Evolutionary conservation across 1,140 invertebrate genomes (phyloP), one percentile per base, ranked within the genome.

Genomic region (Solenopsis invicta): DNA sequence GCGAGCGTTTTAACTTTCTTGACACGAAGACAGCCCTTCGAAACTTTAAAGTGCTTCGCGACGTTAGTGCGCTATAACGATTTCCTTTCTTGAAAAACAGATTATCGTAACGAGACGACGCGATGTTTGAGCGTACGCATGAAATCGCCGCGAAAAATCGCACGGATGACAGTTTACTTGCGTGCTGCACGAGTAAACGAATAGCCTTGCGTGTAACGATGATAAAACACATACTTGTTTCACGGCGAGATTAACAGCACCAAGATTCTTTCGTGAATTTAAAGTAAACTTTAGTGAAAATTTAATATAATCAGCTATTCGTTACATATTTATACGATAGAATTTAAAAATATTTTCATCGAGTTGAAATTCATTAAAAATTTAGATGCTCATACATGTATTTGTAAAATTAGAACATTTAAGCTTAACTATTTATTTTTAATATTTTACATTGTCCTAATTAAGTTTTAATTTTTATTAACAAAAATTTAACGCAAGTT

Each of bases 101-200:
- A 84, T 84, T 75, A 74, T 18, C 24, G 74, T 84, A 84, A 84
- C 80, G 9, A 84, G 54, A 82, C 24, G 24, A 84, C 80, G 9
- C 74, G 54, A 82, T 18, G 24, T 61, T 72, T 59, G 52, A 59
- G n/a, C 16, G 12, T 62, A 84, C 41, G 41, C 80, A 12, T 82
- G 18, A 82, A 82, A 82, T 82, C 24, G 80, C 41, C 24, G 24
- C 24, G 76, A 80, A 66, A 64, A 66, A 66, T 80, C 77, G 21
- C 56, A n/a, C 0, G 4, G n/a, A 72, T 82, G 80, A 82, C 69
- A 59, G 67, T 84, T 84, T 75, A 50, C 29, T 74, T 18, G 54
- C 77, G 50, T 81, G 77, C 48, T 37, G 64, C 54, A 84, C 41
- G 52, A 84, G 18, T 74, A 62, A 84, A 48, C 37, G 18, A 71